Evolutionary conservation across 2,888 invertebrate genomes (phyloP).

Genomic region (Tanaodytes sp.): DNA sequence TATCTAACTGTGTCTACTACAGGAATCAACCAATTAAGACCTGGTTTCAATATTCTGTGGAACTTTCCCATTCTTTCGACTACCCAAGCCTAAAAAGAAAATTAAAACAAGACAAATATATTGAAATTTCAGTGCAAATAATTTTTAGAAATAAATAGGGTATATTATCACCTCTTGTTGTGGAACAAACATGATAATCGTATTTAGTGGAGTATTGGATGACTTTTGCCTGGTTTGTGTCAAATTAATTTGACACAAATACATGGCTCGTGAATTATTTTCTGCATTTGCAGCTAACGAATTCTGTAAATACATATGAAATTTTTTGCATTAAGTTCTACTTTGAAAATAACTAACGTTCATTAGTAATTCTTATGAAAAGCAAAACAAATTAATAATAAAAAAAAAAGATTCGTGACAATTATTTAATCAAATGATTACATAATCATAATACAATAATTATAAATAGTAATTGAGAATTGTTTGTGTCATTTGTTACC

Average conservation of each 20-base stretch:
- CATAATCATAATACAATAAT: no score
- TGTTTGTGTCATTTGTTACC: conserved; percentile 57
- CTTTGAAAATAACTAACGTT: no score
- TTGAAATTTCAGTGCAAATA: conserved; percentile 4
- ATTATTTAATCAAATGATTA: no score
- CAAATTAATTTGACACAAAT: conserved; percentile 51
- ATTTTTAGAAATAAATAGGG: conserved; percentile 2
- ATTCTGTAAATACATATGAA: conserved; percentile 52
- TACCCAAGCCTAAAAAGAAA: conserved; percentile 88
- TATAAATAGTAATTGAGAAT: no score
- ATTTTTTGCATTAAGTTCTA: no score
- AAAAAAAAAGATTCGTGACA: no score
- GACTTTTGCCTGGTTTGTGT: conserved; percentile 71
- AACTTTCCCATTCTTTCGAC: conserved; percentile 99
- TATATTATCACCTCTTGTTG: conserved; percentile 90
- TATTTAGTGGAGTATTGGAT: conserved; percentile 88
- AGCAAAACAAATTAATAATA: no score
- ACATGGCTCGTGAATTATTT: conserved; percentile 41
- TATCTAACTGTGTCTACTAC: conserved; percentile 94
- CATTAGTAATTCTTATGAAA: no score
- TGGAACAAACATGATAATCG: conserved; percentile 96
- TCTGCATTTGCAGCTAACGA: conserved; percentile 52
- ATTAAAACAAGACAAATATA: conserved; percentile 30
- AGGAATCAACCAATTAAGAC: conserved; percentile 93
- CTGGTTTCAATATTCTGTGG: conserved; percentile 93